Evolutionary conservation across 2,113 vertebrate genomes (phyloP).

Genomic region (Eretmochelys imbricata): DNA sequence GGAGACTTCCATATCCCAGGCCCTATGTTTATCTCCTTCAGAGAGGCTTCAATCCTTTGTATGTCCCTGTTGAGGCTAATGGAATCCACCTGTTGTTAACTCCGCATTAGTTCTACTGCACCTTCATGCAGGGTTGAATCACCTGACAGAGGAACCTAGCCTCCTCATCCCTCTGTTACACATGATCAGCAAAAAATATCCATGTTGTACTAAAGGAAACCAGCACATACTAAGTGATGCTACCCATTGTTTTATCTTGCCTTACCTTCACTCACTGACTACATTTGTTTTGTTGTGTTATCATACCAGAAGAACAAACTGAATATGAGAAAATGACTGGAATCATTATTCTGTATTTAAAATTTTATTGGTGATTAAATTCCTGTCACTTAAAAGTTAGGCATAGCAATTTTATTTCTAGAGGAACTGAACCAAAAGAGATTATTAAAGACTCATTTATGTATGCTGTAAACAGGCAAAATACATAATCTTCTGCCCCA

Average conservation of each 20-base stretch:
- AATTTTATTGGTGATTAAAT: constrained; percentile 62
- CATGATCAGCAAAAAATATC: neutral
- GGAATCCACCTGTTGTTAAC: neutral
- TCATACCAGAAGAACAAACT: neutral
- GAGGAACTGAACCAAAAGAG: neutral
- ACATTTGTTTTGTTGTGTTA: neutral
- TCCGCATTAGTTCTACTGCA: neutral
- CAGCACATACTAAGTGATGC: neutral
- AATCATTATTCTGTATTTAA: constrained; percentile 1
- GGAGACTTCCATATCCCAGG: neutral
- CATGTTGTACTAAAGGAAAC: neutral
- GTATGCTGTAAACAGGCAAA: neutral
- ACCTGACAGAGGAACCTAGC: neutral
- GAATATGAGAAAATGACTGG: neutral
- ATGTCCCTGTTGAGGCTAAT: rapidly evolving
- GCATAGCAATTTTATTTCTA: neutral
- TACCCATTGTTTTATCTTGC: neutral
- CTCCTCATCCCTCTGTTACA: neutral
- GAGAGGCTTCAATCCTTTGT: neutral
- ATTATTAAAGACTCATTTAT: neutral
- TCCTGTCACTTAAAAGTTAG: constrained; percentile 30
- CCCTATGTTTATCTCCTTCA: neutral
- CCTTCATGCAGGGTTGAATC: neutral
- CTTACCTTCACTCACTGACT: neutral
- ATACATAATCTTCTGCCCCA: neutral